Evolutionary conservation across 2,113 vertebrate species (phyloP).

Genomic region (Chauna torquata): DNA sequence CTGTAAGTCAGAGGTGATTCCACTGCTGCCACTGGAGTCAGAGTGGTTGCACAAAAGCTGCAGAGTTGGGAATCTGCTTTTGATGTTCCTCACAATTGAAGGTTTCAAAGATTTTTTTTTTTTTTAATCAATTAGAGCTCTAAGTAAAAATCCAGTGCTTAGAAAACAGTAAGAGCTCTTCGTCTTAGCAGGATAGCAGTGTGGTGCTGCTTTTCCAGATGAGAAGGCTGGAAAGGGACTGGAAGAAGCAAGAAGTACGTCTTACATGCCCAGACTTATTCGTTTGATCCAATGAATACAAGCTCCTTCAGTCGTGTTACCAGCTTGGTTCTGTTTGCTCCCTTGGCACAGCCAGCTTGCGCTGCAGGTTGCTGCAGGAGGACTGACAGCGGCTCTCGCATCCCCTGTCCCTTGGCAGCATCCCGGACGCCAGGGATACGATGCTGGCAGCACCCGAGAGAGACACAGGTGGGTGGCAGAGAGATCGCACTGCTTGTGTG

Average conservation of each 20-base stretch:
- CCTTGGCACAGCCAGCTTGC: not conserved
- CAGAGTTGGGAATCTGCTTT: not conserved
- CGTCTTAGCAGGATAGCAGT: not conserved
- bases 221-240: not conserved
- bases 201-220: not conserved
- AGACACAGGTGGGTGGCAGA: not conserved
- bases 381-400: not conserved
- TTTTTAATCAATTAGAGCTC: not conserved
- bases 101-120: not conserved
- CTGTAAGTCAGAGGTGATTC: not conserved
- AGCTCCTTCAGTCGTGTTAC: not conserved
- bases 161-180: not conserved
- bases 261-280: not conserved
- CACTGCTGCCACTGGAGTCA: not conserved
- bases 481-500: too few relatives aligned
- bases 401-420: not conserved
- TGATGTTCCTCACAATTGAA: not conserved
- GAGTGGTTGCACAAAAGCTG: not conserved
- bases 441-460: fast-evolving
- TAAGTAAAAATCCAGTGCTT: not conserved
- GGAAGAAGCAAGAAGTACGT: not conserved
- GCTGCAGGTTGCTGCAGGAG: not conserved
- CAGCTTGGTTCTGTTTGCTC: not conserved
- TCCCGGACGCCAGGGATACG: not conserved
- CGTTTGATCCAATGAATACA: not conserved